Evolutionary conservation across 2,888 invertebrate species (phyloP), one percentile per base, ranked within the genome.

Genomic region (Pyrrhia umbra): DNA sequence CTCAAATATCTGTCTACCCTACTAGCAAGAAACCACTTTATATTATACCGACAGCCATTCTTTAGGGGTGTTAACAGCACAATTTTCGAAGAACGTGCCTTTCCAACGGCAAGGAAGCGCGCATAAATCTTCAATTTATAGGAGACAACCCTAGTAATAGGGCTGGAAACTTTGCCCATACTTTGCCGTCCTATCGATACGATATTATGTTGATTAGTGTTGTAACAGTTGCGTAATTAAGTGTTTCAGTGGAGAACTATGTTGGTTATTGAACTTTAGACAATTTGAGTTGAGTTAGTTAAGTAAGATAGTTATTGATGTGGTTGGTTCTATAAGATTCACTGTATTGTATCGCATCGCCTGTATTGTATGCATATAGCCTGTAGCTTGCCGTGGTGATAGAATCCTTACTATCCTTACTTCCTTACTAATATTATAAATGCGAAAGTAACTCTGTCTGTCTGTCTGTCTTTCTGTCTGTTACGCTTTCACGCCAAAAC

Each of bases 141-240:
- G 43, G 34, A 4, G 23, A 39, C 65, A 54, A 10, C 55, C 57
- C 57, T 50, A 46, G 42, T 56, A 20, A 47, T 40, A 47, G 21
- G 21, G 47, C 13, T 42, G 15, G 10, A 8, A 70, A 70, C 71
- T 70, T 57, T n/a, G 25, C 13, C 15, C 56, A 71, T 72, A 54
- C 40, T 72, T 71, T 40, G 40, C 2, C 2, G 50, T 30, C 37
- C 45, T 42, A 63, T 54, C 58, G 54, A 21, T 52, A 60, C n/a
- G 27, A n/a, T 43, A 58, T 50, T 65, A 51, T 65, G 69, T 74
- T 69, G 61, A 66, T 73, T 69, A 65, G 30, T 37, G 15, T 46
- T 56, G 40, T 45, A 58, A 67, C 37, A 43, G 54, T 55, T 34
- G 6, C n/a, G 21, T 63, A 59, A 64, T 69, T 42, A 61, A 56